Percentiles rank a stretch among this genome's conserved stretches.
Evolutionary conservation across 1,140 invertebrate genomes (phyloP).

Genomic region (Leptopilina clavipes): DNA sequence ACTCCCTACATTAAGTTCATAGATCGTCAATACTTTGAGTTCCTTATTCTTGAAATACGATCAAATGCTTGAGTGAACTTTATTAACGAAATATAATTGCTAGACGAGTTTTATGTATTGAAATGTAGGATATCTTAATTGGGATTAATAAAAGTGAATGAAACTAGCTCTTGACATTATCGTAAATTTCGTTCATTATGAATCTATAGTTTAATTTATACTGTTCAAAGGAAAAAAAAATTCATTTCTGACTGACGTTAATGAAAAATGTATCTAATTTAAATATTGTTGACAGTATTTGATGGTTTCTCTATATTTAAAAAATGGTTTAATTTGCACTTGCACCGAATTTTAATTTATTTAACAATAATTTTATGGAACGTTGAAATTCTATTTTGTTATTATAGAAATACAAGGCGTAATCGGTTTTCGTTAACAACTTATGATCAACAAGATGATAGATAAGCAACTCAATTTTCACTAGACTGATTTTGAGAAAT

Average conservation of each 20-base stretch:
- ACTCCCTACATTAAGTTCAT: conserved; percentile 2
- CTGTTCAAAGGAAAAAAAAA: neutral
- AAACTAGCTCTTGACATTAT: neutral
- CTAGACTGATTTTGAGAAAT: no score
- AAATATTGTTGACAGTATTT: no score
- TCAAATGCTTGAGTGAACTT: conserved; percentile 2
- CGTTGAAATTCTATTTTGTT: no score
- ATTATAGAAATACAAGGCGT: no score
- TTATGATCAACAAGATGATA: no score
- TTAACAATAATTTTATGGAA: no score
- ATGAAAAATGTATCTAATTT: no score
- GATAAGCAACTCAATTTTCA: no score
- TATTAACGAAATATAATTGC: conserved; percentile 19
- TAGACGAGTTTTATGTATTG: conserved; percentile 20
- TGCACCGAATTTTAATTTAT: no score
- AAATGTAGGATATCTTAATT: conserved; percentile 15
- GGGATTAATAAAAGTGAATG: conserved; percentile 5
- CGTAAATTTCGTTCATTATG: neutral
- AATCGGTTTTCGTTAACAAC: no score
- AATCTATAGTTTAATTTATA: neutral
- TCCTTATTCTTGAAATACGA: neutral
- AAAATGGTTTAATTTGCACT: no score
- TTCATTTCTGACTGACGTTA: neutral
- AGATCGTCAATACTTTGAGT: neutral
- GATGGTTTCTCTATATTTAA: no score